A percentile compares a stretch with the other conserved stretches of the same genome.
Conservation (phyloP, 2,113 vertebrate genomes). For the Tor tambroides region DNA sequence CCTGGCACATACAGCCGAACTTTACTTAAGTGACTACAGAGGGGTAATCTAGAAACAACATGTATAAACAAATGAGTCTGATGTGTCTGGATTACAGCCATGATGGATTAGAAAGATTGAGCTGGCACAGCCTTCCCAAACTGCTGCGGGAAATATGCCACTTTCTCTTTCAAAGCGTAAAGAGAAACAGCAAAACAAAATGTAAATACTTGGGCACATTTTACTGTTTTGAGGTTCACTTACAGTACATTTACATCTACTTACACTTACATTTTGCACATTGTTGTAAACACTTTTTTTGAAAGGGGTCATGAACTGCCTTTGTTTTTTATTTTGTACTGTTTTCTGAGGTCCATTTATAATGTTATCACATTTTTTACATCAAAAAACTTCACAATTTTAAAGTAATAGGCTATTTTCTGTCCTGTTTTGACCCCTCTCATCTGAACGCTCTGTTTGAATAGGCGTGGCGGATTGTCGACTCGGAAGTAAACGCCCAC, state of each 20-base stretch:
- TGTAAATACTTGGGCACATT: not conserved
- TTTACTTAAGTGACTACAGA: not conserved
- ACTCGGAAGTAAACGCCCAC: too few relatives aligned
- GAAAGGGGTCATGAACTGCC: too few relatives aligned
- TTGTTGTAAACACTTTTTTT: too few relatives aligned
- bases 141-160: not conserved
- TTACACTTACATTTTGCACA: too few relatives aligned
- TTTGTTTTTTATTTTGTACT: too few relatives aligned
- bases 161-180: not conserved
- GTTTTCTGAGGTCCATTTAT: too few relatives aligned
- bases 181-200: not conserved
- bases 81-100: constrained; percentile 28
- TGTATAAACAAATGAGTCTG: not conserved
- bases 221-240: not conserved
- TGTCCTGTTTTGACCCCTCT: too few relatives aligned
- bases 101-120: not conserved
- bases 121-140: not conserved
- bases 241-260: not conserved
- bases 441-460: too few relatives aligned
- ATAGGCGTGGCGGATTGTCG: too few relatives aligned
- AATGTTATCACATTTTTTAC: too few relatives aligned
- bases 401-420: too few relatives aligned
- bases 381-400: too few relatives aligned
- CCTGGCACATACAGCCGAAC: not conserved
- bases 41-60: constrained; percentile 21